These are phyloP conservation scores for Archilochus colubris DNA, from an alignment of 2,113 vertebrate species.

Conservation along the genomic window DNA sequence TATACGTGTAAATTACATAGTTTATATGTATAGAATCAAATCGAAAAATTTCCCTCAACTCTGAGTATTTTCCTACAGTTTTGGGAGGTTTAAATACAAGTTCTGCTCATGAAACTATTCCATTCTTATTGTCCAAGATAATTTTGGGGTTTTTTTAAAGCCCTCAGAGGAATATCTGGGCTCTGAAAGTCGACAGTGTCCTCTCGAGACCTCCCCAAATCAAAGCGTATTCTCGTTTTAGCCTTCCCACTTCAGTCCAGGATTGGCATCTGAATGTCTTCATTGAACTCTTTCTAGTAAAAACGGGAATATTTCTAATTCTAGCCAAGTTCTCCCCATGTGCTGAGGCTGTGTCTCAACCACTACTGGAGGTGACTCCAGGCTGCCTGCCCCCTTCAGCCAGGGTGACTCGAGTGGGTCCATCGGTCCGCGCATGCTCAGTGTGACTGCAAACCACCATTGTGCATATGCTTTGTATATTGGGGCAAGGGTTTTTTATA, in stretches of 20 bases:
- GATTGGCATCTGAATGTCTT: slow-evolving; percentile 12
- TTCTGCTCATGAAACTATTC: background rate
- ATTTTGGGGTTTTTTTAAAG: background rate
- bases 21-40: background rate
- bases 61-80: background rate
- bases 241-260: background rate
- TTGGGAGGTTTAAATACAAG: background rate
- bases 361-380: slow-evolving; percentile 47
- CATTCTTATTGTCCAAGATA: background rate
- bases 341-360: slow-evolving; percentile 69
- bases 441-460: slow-evolving; percentile 67
- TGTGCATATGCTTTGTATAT: slow-evolving; percentile 79
- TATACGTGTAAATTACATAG: background rate
- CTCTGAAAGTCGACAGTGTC: background rate
- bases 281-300: background rate
- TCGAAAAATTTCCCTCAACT: background rate
- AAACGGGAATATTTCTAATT: slow-evolving; percentile 13
- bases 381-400: slow-evolving; percentile 65
- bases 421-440: slow-evolving; percentile 69
- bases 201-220: background rate
- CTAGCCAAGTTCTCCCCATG: slow-evolving; percentile 53
- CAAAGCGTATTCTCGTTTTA: background rate
- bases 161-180: background rate
- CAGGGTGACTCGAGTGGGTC: slow-evolving; percentile 44
- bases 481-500: slow-evolving; percentile 77